These are phyloP conservation scores for Athalia cordata DNA, from an alignment of 2,888 invertebrate genomes.

Conservation along the genomic window DNA sequence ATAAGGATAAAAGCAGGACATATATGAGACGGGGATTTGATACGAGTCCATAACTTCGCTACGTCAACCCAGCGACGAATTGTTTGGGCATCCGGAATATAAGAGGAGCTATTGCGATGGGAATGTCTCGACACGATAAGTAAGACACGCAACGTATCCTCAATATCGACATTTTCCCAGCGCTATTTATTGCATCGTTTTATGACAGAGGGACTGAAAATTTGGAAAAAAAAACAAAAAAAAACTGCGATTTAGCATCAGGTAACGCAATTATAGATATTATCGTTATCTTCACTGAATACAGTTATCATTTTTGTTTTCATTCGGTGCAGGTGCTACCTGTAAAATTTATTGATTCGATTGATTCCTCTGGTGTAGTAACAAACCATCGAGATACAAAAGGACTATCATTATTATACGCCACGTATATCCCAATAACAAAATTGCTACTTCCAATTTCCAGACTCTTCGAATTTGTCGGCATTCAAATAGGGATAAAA, in stretches of 20 bases:
- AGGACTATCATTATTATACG: too few species aligned
- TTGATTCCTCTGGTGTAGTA: too few species aligned
- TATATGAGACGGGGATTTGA: conserved; percentile 61
- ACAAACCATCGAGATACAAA: too few species aligned
- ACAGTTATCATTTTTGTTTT: too few species aligned
- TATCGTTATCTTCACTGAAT: too few species aligned
- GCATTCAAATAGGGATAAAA: background rate
- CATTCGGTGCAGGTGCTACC: too few species aligned
- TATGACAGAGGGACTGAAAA: conserved; percentile 9
- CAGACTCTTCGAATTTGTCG: background rate
- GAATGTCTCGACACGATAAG: conserved; percentile 26
- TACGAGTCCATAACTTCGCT: conserved; percentile 63
- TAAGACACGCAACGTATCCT: conserved; percentile 27
- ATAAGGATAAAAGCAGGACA: conserved; percentile 62
- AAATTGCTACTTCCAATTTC: background rate
- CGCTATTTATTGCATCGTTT: conserved; percentile 22
- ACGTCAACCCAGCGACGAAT: conserved; percentile 34
- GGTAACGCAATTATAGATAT: too few species aligned
- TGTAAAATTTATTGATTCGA: too few species aligned
- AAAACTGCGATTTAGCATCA: too few species aligned
- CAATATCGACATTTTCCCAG: conserved; percentile 19
- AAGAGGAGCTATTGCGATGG: conserved; percentile 37
- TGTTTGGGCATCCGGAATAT: conserved; percentile 49
- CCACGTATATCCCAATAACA: too few species aligned
- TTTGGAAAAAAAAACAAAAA: too few species aligned